Evolutionary conservation across 2,888 invertebrate genomes (phyloP).

Genomic region (Drosophila kambysellisi): DNA sequence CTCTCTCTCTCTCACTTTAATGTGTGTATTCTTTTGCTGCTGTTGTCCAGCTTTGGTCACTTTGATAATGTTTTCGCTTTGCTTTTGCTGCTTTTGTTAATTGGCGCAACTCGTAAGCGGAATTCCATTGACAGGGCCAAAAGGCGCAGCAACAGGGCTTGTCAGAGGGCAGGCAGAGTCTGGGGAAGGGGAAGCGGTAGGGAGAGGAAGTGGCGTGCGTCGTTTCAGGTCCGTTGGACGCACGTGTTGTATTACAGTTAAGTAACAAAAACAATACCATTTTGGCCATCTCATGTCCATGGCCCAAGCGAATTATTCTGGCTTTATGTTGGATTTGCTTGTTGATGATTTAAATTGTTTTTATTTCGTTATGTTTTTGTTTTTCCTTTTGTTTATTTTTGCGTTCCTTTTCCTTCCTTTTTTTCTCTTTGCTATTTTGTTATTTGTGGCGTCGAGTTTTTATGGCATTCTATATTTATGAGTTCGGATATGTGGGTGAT

Average conservation of each 20-base stretch:
- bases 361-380: neutral
- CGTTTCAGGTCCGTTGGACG: constrained; percentile 26
- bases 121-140: constrained; percentile 23
- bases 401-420: neutral
- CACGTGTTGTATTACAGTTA: constrained; percentile 36
- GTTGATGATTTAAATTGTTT: constrained; percentile 36
- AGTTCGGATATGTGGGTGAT: constrained; percentile 3
- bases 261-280: constrained; percentile 24
- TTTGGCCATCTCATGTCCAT: constrained; percentile 28
- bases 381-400: neutral
- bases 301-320: constrained; percentile 35
- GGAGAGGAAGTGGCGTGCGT: neutral
- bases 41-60: constrained; percentile 18
- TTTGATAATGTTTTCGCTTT: constrained; percentile 54
- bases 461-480: constrained; percentile 42
- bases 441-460: neutral
- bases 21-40: constrained; percentile 9
- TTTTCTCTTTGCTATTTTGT: neutral
- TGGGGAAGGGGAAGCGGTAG: neutral
- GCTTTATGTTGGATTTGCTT: constrained; percentile 29
- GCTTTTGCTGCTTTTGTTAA: constrained; percentile 50
- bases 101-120: constrained; percentile 46
- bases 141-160: neutral
- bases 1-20: neutral
- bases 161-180: neutral